These are phyloP conservation scores for Uropetala carovei DNA, from an alignment of 2,888 invertebrate genomes.

Conservation along the genomic window DNA sequence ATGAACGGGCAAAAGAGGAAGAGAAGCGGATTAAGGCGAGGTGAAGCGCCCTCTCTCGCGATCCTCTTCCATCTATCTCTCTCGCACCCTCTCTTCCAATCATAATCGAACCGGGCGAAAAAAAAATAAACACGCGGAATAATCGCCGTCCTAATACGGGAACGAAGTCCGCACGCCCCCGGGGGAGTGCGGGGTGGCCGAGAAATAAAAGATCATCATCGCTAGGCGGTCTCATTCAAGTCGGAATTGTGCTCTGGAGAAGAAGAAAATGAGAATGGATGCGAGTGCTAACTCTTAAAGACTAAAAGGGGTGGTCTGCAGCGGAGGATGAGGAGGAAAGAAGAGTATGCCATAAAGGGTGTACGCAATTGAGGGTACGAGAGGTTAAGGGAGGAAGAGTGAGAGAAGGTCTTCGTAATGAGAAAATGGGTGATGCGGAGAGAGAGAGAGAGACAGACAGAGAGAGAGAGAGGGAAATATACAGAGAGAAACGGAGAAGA, in stretches of 20 bases:
- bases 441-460: no score
- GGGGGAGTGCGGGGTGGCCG: not conserved
- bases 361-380: no score
- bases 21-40: not conserved
- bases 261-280: not conserved
- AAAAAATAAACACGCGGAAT: not conserved
- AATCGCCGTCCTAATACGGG: not conserved
- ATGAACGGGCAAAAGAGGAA: not conserved
- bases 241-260: not conserved
- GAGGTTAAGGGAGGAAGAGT: no score
- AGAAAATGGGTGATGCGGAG: no score
- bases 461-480: no score
- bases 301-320: not conserved
- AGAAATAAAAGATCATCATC: constrained; percentile 1
- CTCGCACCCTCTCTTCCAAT: not conserved
- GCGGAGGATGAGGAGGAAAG: not conserved
- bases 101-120: not conserved
- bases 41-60: no score
- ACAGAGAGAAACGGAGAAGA: no score
- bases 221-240: not conserved
- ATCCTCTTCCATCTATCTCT: no score
- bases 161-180: not conserved
- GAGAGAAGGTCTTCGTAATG: no score
- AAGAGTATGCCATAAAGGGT: no score
- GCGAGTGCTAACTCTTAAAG: not conserved